Conservation (phyloP, 2,888 invertebrate species). For the Eulithis prunata region DNA sequence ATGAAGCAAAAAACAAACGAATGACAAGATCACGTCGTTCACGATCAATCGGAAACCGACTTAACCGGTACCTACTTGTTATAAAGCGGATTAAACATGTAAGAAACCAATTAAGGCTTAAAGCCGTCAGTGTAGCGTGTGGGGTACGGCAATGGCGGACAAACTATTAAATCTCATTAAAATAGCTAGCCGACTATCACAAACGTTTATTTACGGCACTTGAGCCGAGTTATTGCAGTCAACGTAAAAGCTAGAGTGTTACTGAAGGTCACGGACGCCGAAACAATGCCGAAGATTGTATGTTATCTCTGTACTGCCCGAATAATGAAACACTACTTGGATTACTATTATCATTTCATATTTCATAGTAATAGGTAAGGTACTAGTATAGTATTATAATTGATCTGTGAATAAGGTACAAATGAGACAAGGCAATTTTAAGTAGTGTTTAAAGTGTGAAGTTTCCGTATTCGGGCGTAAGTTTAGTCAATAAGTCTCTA, state of each 20-base stretch:
- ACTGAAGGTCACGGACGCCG: constrained; percentile 24
- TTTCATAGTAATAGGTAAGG: too few relatives aligned
- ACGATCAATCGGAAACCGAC: constrained; percentile 64
- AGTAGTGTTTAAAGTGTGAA: too few relatives aligned
- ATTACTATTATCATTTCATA: too few relatives aligned
- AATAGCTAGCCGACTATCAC: constrained; percentile 74
- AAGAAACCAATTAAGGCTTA: constrained; percentile 75
- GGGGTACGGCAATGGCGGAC: constrained; percentile 45
- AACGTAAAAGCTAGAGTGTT: constrained; percentile 47
- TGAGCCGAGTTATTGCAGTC: constrained; percentile 65
- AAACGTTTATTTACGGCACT: constrained; percentile 71
- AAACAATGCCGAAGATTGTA: constrained; percentile 18
- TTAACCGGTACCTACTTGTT: constrained; percentile 62
- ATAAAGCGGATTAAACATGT: constrained; percentile 74
- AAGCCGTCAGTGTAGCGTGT: constrained; percentile 66
- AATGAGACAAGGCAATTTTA: too few relatives aligned
- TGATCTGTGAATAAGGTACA: too few relatives aligned
- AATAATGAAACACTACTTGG: too few relatives aligned
- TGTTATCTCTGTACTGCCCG: not conserved
- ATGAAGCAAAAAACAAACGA: constrained; percentile 47
- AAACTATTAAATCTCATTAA: constrained; percentile 76
- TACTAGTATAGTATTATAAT: too few relatives aligned
- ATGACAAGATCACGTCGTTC: constrained; percentile 58
- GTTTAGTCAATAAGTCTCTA: too few relatives aligned
- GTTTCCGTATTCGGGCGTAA: too few relatives aligned